Conservation (phyloP, 1,140 invertebrate genomes). For the Halesus radiatus region DNA sequence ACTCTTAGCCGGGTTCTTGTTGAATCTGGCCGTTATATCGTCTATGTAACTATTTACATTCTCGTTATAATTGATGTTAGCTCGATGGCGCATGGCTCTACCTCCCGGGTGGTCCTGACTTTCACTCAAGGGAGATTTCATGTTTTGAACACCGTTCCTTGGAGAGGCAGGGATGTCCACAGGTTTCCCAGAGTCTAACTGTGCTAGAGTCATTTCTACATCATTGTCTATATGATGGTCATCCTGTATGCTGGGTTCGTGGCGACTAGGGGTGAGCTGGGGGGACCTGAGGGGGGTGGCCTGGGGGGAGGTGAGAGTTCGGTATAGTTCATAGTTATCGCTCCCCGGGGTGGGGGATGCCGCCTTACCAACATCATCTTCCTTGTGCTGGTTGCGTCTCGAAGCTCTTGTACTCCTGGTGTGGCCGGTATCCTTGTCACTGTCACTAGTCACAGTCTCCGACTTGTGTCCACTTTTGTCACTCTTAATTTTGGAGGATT, state of each 20-base stretch:
- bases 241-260: background rate
- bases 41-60: constrained; percentile 60
- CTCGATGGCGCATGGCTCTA: constrained; percentile 67
- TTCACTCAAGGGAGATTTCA: constrained; percentile 21
- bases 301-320: constrained; percentile 66
- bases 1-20: constrained; percentile 53
- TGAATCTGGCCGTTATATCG: constrained; percentile 53
- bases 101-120: constrained; percentile 60
- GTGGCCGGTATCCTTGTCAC: constrained; percentile 54
- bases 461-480: constrained; percentile 66
- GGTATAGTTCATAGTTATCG: constrained; percentile 69
- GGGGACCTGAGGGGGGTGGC: constrained; percentile 50
- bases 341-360: constrained; percentile 68
- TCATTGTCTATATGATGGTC: constrained; percentile 57
- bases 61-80: constrained; percentile 70
- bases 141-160: constrained; percentile 25
- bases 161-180: constrained; percentile 57
- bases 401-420: constrained; percentile 47
- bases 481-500: constrained; percentile 69
- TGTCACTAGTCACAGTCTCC: constrained; percentile 37
- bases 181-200: constrained; percentile 61
- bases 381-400: constrained; percentile 62
- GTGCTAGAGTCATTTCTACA: constrained; percentile 64
- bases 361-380: constrained; percentile 62
- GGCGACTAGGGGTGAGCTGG: constrained; percentile 56